phyloP scores from a whole-genome alignment of 2,113 vertebrate species.

The Scomber colias region DNA sequence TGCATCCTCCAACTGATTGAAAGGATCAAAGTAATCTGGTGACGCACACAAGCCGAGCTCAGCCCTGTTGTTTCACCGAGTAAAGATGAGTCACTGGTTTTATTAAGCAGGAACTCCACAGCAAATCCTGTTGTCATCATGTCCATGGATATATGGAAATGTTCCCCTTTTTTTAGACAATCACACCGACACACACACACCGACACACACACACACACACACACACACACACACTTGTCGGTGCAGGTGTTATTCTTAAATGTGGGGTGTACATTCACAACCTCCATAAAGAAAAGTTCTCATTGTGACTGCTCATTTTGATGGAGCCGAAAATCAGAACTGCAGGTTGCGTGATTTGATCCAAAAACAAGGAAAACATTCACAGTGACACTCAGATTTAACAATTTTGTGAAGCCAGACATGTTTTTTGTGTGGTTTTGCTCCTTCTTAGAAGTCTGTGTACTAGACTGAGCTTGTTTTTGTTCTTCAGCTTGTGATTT shows the following conservation, averaged over 20 bases:
- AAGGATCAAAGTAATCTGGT: slow-evolving; percentile 55
- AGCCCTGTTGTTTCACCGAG: slow-evolving; percentile 4
- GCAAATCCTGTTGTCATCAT: slow-evolving; percentile 25
- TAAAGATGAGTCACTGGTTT: slow-evolving; percentile 61
- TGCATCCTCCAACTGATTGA: slow-evolving; percentile 8
- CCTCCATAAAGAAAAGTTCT: not conserved
- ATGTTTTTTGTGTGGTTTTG: too few species aligned
- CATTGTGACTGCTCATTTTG: too few species aligned
- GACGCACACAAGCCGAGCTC: slow-evolving; percentile 27
- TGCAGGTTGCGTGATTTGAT: too few species aligned
- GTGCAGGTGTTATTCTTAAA: slow-evolving; percentile 10
- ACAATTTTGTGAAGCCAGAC: too few species aligned
- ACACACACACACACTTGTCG: not conserved
- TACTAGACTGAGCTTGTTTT: too few species aligned
- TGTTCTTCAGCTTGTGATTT: slow-evolving; percentile 30
- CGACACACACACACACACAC: not conserved
- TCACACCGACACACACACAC: not conserved
- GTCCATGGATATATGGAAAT: slow-evolving; percentile 11
- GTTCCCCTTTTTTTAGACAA: slow-evolving; percentile 8
- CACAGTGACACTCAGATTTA: too few species aligned
- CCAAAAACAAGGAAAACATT: too few species aligned
- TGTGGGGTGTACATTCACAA: not conserved
- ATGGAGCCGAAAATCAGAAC: not conserved
- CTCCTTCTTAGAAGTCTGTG: too few species aligned
- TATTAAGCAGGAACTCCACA: slow-evolving; percentile 21